These are phyloP conservation scores for Natator depressus DNA, from an alignment of 2,113 vertebrate species.

Conservation along the genomic window DNA sequence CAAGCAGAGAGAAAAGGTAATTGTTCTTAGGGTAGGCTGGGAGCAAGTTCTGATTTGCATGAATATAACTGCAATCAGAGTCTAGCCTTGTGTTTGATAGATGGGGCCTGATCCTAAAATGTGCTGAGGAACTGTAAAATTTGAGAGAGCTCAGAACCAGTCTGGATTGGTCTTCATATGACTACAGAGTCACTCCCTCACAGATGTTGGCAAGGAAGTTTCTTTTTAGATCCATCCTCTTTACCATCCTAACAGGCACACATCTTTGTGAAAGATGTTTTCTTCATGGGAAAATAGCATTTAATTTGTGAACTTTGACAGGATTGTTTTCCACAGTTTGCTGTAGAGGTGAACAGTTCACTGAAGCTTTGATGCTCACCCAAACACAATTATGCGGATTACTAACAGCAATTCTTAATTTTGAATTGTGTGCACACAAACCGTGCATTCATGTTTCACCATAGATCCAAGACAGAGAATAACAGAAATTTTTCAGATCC, in stretches of 20 bases:
- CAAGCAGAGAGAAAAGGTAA: slow-evolving; percentile 10
- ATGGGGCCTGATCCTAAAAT: background rate
- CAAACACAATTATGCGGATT: slow-evolving; percentile 66
- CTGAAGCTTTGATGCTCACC: slow-evolving; percentile 67
- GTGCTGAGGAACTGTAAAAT: rapidly evolving
- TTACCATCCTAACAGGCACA: slow-evolving; percentile 61
- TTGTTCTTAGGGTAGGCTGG: background rate
- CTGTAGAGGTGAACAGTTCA: slow-evolving; percentile 75
- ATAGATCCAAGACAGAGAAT: slow-evolving; percentile 25
- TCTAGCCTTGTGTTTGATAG: background rate
- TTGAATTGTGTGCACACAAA: slow-evolving; percentile 44
- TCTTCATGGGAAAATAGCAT: slow-evolving; percentile 68
- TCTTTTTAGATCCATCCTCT: slow-evolving; percentile 30
- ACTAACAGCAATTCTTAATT: slow-evolving; percentile 52
- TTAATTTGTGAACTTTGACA: slow-evolving; percentile 63
- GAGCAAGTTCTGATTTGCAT: background rate
- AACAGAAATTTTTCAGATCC: slow-evolving; percentile 50
- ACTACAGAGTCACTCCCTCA: background rate
- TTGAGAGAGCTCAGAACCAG: background rate
- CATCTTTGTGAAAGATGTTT: slow-evolving; percentile 64
- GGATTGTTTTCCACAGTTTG: slow-evolving; percentile 66
- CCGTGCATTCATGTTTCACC: background rate
- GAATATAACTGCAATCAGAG: background rate
- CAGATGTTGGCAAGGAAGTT: slow-evolving; percentile 46
- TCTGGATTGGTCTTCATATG: background rate